Base-by-base conservation (phyloP, 2,888 invertebrate genomes). In the Herminia tarsipennalis region DNA sequence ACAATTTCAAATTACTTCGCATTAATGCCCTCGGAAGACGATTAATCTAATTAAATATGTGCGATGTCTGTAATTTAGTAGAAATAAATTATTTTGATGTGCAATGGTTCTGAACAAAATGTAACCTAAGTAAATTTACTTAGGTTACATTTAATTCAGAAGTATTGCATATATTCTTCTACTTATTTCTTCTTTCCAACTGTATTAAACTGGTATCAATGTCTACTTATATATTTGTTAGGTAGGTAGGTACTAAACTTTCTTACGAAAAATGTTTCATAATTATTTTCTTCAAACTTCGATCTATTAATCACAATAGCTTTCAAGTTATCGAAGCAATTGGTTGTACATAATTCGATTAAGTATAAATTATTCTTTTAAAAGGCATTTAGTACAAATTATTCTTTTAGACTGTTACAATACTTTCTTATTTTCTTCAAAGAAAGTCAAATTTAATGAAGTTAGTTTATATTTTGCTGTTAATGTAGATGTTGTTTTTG, bases 11-110 rank as follows among this genome's bases (percentile, higher is more conserved):
- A 48, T 41, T 22, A 41, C 14, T 27, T 38, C 18, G 8, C 21
- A 41, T 41, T 33, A 39, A 18, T 54, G 30, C 22, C 33, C 44
- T 45, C 37, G 17, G 35, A 41, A n/a, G 41, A 24, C 55, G 41
- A 51, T 49, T 45, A 49, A 60, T 56, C 45, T 51, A 46, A 44
- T 45, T 56, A 53, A 62, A 64, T 55, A 24, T 56, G 30, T 48
- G 42, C 42, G 41, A 56, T 42, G 55, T 47, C 29, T 40, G 41
- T 49, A 22, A 41, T 46, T 43, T 56, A 47, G 38, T 10, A 35
- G 10, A 18, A 36, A 47, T 58, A 58, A 58, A 50, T 59, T 46
- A 28, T 25, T 24, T 27, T 34, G 18, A 41, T 44, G 14, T 16
- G 27, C 38, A 41, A 28, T n/a, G n/a, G n/a, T n/a, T n/a, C n/a